These are phyloP conservation scores for Leptobrachium ailaonicum DNA, from an alignment of 2,113 vertebrate genomes.

Conservation along the genomic window DNA sequence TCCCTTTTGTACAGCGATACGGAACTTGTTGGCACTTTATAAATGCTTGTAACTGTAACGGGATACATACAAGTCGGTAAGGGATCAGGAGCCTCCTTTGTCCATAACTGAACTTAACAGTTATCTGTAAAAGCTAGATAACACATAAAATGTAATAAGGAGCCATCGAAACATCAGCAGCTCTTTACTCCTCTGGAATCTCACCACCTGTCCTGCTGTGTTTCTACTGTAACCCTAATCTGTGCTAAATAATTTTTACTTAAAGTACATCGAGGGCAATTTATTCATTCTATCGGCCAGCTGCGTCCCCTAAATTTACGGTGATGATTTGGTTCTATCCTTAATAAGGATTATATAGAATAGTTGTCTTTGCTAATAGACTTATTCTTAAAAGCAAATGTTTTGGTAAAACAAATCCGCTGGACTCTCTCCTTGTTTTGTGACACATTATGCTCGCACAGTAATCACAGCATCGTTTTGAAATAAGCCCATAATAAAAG, in stretches of 20 bases:
- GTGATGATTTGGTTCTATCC: neutral
- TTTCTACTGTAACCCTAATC: neutral
- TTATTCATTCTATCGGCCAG: neutral
- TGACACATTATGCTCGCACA: too few species aligned
- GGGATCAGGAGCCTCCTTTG: constrained; percentile 49
- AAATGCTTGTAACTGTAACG: too few species aligned
- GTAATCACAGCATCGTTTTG: too few species aligned
- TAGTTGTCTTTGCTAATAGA: too few species aligned
- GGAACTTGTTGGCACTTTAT: too few species aligned
- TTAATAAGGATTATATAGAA: too few species aligned
- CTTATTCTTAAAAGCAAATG: too few species aligned
- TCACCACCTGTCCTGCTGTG: neutral
- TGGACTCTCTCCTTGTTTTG: too few species aligned
- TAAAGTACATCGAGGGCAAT: neutral
- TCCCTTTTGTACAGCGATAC: too few species aligned
- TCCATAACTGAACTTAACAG: constrained; percentile 51
- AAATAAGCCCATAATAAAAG: too few species aligned
- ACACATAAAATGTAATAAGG: constrained; percentile 32
- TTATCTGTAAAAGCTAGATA: constrained; percentile 47
- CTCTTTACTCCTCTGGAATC: neutral
- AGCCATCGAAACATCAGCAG: neutral
- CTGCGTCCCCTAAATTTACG: neutral
- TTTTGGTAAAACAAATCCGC: too few species aligned
- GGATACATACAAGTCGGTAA: neutral
- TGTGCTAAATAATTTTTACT: neutral